phyloP scores from a whole-genome alignment of 1,140 invertebrate species.

The Holcopasites calliopsidis region DNA sequence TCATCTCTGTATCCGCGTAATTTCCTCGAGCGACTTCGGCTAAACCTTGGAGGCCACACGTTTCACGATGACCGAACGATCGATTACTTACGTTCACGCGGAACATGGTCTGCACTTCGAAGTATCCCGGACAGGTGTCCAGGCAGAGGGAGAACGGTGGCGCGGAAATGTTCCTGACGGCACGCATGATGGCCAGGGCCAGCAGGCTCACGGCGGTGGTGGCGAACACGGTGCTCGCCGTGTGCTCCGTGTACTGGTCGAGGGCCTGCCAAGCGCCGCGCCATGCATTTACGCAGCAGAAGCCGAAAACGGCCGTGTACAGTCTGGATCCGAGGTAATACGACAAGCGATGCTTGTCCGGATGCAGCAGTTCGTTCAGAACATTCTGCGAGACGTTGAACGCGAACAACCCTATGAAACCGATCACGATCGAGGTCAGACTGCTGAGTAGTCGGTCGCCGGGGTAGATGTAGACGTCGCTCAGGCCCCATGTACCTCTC shows the following conservation, averaged over 20 bases:
- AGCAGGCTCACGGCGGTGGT: conserved; percentile 83
- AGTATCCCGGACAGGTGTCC: conserved; percentile 88
- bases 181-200: conserved; percentile 83
- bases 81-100: conserved; percentile 83
- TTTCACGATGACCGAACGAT: background rate
- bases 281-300: conserved; percentile 92
- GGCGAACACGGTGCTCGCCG: conserved; percentile 80
- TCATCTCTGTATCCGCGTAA: too few species aligned
- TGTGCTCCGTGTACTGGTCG: conserved; percentile 84
- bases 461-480: conserved; percentile 86
- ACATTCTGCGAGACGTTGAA: conserved; percentile 85
- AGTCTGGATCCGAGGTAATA: conserved; percentile 87
- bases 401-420: conserved; percentile 84
- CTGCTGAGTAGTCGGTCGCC: conserved; percentile 81
- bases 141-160: conserved; percentile 88
- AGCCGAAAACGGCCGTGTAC: conserved; percentile 87
- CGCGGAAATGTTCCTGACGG: conserved; percentile 89
- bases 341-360: conserved; percentile 83
- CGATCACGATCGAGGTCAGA: conserved; percentile 84
- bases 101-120: conserved; percentile 91
- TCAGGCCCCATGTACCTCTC: conserved; percentile 91
- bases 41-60: too few species aligned
- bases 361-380: conserved; percentile 82
- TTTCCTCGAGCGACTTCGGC: too few species aligned
- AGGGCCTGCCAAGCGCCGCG: conserved; percentile 89